Base-by-base conservation (phyloP, 2,888 invertebrate genomes). In the Blastobasis lacticolella region DNA sequence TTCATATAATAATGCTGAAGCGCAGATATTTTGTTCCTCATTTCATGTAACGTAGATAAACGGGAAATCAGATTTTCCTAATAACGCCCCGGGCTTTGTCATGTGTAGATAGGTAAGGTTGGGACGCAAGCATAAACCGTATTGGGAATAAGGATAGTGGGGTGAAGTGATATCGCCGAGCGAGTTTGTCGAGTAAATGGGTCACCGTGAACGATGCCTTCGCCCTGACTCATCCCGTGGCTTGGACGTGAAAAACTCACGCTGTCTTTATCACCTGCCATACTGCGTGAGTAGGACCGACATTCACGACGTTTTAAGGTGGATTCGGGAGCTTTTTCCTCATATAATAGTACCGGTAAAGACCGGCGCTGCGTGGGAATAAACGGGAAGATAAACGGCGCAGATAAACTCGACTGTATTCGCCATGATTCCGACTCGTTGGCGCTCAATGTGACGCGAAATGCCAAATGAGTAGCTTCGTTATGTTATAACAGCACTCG, bases 341-440 rank as follows among this genome's bases (percentile, higher is more conserved):
- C 54, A 41, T 53, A 52, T 48, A 57, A 47, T 43, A 45, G 50
- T 45, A 46, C 41, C 52, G 53, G 55, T 37, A 52, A 49, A 52
- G 50, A 46, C 38, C 50, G 51, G 54, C 53, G 46, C 44, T 55
- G 59, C 53, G 54, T 50, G 45, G 49, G 55, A 59, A 59, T 59
- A 61, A 59, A 57, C 51, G 56, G 10, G 53, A 56, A 60, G 61
- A 61, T 61, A 60, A 61, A 61, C 57, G 54, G 57, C 54, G 51
- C 48, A 55, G 58, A 61, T 61, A 61, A 60, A 58, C 55, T 54
- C 54, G 48, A 45, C 54, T 52, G 54, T 52, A 55, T 58, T 57
- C 56, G 49, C 49, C 55, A 60, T 61, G 55, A 57, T 57, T 54
- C 54, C 54, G 54, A 45, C 50, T 57, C 56, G 57, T 53, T 58